These are phyloP conservation scores for Gulo gulo DNA, from an alignment of 2,113 vertebrate genomes.

Conservation along the genomic window DNA sequence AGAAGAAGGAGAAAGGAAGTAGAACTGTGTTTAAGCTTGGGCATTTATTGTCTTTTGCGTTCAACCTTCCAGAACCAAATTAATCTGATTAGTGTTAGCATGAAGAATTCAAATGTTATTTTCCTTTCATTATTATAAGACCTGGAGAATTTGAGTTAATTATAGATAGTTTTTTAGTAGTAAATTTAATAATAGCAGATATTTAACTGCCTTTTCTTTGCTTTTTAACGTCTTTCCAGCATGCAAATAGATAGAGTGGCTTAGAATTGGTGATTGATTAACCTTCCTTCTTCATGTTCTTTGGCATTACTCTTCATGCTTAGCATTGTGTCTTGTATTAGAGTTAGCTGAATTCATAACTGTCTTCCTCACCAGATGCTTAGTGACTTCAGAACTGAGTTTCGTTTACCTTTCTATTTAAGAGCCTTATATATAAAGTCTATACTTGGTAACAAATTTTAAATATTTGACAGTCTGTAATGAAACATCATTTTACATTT, in stretches of 20 bases:
- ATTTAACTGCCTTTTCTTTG: conserved; percentile 1
- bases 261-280: neutral
- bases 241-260: neutral
- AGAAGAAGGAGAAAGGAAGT: neutral
- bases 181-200: conserved; percentile 7
- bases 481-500: conserved; percentile 9
- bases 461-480: neutral
- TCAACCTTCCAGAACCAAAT: conserved; percentile 39
- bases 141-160: neutral
- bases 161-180: neutral
- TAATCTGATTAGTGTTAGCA: conserved; percentile 29
- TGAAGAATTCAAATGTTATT: neutral
- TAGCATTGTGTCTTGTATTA: neutral
- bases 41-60: neutral
- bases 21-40: neutral
- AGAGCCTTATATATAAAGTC: neutral
- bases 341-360: neutral
- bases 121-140: neutral
- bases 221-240: neutral
- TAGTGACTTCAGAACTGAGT: neutral
- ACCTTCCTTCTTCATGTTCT: neutral
- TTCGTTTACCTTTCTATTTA: neutral
- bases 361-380: neutral
- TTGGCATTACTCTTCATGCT: neutral
- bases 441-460: neutral